Evolutionary conservation across 2,797 vertebrate genomes (phyloP), one percentile per base, ranked within the genome.

Genomic region (Scolopax bukidnonensis): DNA sequence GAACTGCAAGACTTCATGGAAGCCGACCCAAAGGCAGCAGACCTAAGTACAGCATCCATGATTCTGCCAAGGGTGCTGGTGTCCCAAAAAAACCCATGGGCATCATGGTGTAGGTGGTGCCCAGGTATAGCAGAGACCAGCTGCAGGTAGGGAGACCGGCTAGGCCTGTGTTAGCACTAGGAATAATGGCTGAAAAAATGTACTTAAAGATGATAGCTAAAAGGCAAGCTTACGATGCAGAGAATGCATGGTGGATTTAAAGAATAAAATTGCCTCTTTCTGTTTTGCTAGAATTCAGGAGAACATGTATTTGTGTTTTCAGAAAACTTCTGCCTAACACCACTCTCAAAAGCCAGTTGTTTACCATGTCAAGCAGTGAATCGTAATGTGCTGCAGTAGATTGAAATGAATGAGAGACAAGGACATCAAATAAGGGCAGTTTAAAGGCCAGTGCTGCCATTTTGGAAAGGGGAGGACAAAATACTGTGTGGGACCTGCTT

Each of bases 41-140:
- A 53, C 40, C 40, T 32, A 63, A 41, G 21, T 43, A 32, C 40
- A 16, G 12, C 0, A 0, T 33, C 47, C 43, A 6, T 2, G 8
- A 20, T 57, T 69, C 67, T 87, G 30, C 33, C 18, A 51, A 14
- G 30, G 36, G 6, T 73, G 45, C 3, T 77, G 51, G 23, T 23
- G 8, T 59, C 47, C 43, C n/a, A 59, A 23, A 75, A 54, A 77
- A 80, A 75, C 33, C 24, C 28, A 6, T n/a, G 47, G 56, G 8
- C 23, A 41, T 38, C 10, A 3, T 57, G 38, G 38, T 2, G 4
- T 56, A 40, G 71, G 9, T 25, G 9, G 9, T 60, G 15, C 50
- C 50, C 28, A 14, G 23, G 0, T 43, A 40, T 5, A 56, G 61
- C 73, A 71, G 33, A 65, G 67, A 50, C 6, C 48, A 78, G 0